Percentiles rank a stretch among this genome's conserved stretches.
Conservation (phyloP, 1,140 invertebrate genomes). For the Carposina sasakii region DNA sequence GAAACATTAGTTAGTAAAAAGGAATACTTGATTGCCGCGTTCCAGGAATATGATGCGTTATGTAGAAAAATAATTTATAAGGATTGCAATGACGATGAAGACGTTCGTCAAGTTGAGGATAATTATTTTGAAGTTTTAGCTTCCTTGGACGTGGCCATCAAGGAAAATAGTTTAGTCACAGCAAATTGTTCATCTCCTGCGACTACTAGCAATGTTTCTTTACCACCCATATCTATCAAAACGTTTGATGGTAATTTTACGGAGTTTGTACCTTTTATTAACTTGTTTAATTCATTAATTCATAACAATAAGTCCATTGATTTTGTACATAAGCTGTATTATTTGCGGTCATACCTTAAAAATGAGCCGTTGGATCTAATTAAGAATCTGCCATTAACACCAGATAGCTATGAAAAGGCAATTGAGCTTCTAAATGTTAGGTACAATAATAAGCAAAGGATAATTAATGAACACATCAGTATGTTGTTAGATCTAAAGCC, state of each 20-base stretch:
- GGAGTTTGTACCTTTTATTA: neutral
- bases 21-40: too few species aligned
- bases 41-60: too few species aligned
- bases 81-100: too few species aligned
- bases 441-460: neutral
- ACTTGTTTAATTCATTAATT: constrained; percentile 1
- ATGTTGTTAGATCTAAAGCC: constrained; percentile 2
- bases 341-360: neutral
- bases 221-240: neutral
- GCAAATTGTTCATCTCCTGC: too few species aligned
- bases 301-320: constrained; percentile 1
- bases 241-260: neutral
- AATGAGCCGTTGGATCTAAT: constrained; percentile 1
- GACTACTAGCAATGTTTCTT: too few species aligned
- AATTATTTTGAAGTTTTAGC: too few species aligned
- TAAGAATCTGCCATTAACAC: constrained; percentile 1
- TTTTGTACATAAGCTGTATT: constrained; percentile 4
- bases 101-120: too few species aligned
- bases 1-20: too few species aligned
- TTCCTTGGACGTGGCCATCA: too few species aligned
- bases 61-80: too few species aligned
- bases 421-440: neutral
- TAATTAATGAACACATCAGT: constrained; percentile 4
- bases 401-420: neutral
- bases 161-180: too few species aligned